Evolutionary conservation across 1,140 invertebrate species (phyloP).

Genomic region (Xylocopa sonorina): DNA sequence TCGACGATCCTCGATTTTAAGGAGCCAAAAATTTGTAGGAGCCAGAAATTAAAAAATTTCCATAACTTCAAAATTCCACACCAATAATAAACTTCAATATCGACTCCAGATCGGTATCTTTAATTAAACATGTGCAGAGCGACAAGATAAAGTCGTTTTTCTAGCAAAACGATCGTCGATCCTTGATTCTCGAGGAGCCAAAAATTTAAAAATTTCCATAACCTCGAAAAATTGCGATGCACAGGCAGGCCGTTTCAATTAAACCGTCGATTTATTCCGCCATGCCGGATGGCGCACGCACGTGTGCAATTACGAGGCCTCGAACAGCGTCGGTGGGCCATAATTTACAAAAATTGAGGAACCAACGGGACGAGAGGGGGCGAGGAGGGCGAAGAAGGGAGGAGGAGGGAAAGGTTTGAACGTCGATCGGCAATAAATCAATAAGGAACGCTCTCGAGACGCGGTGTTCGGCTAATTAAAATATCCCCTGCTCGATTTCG

Average conservation of each 20-base stretch:
- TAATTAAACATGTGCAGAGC: not conserved
- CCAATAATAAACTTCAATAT: too few relatives aligned
- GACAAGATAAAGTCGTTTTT: not conserved
- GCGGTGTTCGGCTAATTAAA: constrained; percentile 32
- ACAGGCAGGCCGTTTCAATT: constrained; percentile 34
- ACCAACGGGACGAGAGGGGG: not conserved
- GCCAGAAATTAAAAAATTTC: too few relatives aligned
- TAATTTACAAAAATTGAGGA: constrained; percentile 52
- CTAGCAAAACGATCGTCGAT: too few relatives aligned
- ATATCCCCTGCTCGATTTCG: constrained; percentile 25
- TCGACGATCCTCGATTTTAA: too few relatives aligned
- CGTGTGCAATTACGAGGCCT: constrained; percentile 25
- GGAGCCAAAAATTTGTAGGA: too few relatives aligned
- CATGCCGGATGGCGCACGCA: not conserved
- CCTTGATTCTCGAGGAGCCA: too few relatives aligned
- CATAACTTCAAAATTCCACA: too few relatives aligned
- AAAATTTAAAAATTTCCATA: constrained; percentile 39
- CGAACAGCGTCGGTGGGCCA: constrained; percentile 9
- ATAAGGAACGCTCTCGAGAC: constrained; percentile 10
- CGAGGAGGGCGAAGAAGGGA: too few relatives aligned
- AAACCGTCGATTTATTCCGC: constrained; percentile 24
- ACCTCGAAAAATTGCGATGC: constrained; percentile 35
- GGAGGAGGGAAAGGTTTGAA: not conserved
- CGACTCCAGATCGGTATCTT: constrained; percentile 16
- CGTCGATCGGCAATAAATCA: constrained; percentile 39